A percentile compares a stretch with the other conserved stretches of the same genome.
Evolutionary conservation across 2,888 invertebrate species (phyloP).

Genomic region (Catocala sponsa): DNA sequence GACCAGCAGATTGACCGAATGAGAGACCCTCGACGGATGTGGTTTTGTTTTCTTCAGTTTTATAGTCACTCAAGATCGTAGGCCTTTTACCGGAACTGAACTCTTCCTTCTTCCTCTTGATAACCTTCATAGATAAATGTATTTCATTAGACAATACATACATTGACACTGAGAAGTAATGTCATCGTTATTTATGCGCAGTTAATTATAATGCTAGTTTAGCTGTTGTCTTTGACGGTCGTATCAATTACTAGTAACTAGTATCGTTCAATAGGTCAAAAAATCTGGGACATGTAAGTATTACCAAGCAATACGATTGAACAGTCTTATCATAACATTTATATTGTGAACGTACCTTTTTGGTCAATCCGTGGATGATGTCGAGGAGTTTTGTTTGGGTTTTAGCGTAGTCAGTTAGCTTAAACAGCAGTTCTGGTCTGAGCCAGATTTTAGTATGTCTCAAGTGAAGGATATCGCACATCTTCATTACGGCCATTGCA

Average conservation of each 20-base stretch:
- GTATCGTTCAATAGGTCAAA: slow-evolving; percentile 32
- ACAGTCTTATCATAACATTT: background rate
- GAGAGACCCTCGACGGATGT: slow-evolving; percentile 90
- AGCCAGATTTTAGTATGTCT: slow-evolving; percentile 94
- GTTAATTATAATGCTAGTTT: slow-evolving; percentile 40
- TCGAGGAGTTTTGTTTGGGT: slow-evolving; percentile 92
- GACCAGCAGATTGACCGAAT: slow-evolving; percentile 91
- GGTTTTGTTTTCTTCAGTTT: slow-evolving; percentile 58
- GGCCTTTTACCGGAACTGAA: slow-evolving; percentile 90
- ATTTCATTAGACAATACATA: background rate
- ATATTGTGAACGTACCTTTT: slow-evolving; percentile 86
- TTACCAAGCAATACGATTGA: slow-evolving; percentile 6
- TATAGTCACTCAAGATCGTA: slow-evolving; percentile 63
- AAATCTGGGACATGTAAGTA: slow-evolving; percentile 24
- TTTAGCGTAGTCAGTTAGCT: slow-evolving; percentile 92
- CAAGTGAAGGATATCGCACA: slow-evolving; percentile 95
- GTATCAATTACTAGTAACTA: slow-evolving; percentile 33
- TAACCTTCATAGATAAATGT: slow-evolving; percentile 76
- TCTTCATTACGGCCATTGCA: slow-evolving; percentile 96
- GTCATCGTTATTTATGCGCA: slow-evolving; percentile 19
- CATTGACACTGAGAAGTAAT: background rate
- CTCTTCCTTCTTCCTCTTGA: slow-evolving; percentile 92
- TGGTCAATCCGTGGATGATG: slow-evolving; percentile 93
- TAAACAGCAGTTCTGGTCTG: slow-evolving; percentile 93
- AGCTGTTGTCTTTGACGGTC: slow-evolving; percentile 29